Evolutionary conservation across 2,888 invertebrate species (phyloP).

Genomic region (Pecten maximus): DNA sequence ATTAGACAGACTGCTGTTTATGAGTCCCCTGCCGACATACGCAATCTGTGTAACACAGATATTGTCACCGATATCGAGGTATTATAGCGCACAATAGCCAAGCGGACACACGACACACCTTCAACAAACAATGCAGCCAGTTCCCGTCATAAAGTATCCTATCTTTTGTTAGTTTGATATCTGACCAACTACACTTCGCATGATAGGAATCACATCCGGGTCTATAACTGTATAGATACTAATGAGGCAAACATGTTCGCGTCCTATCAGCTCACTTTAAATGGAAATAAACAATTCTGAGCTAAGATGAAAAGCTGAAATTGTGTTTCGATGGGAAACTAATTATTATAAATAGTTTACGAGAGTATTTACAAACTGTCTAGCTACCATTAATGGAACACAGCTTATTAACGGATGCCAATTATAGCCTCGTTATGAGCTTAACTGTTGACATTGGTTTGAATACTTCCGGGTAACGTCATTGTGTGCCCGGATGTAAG

Average conservation of each 20-base stretch:
- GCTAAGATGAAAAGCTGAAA: not conserved
- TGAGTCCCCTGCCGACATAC: not conserved
- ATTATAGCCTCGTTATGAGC: constrained; percentile 15
- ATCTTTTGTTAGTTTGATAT: not conserved
- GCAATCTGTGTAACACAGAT: not conserved
- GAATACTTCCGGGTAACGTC: not conserved
- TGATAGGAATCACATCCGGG: not conserved
- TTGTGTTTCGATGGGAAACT: not conserved
- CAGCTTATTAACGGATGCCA: not conserved
- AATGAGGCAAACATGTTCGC: not conserved
- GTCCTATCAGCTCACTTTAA: not conserved
- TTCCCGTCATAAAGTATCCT: not conserved
- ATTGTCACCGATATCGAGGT: not conserved
- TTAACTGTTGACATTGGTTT: constrained; percentile 18
- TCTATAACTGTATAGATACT: not conserved
- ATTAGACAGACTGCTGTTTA: not conserved
- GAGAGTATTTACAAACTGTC: not conserved
- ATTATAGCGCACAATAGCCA: not conserved
- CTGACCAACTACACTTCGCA: not conserved
- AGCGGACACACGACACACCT: not conserved
- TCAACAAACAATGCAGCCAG: constrained; percentile 19
- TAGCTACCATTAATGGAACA: not conserved
- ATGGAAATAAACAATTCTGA: not conserved
- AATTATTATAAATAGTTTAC: constrained; percentile 17
- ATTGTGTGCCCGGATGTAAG: constrained; percentile 24